Evolutionary conservation across 1,140 invertebrate genomes (phyloP).

Genomic region (Cherax quadricarinatus): DNA sequence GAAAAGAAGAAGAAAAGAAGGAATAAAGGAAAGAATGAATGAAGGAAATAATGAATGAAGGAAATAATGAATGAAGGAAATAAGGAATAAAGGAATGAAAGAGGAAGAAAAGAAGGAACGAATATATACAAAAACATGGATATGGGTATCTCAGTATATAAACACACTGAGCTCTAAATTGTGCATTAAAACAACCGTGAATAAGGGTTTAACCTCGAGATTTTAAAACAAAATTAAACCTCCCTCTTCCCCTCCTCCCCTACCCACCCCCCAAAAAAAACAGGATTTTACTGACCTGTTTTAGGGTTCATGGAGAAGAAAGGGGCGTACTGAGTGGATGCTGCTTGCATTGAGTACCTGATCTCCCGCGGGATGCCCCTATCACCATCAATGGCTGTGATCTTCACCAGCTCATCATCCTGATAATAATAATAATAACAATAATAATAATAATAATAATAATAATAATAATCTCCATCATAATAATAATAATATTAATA

Average conservation of each 20-base stretch:
- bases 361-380: constrained; percentile 5
- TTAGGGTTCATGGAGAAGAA: constrained; percentile 34
- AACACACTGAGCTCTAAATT: too few relatives aligned
- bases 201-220: too few relatives aligned
- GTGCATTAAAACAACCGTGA: too few relatives aligned
- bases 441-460: neutral
- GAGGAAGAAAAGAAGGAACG: neutral
- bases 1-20: neutral
- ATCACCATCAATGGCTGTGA: constrained; percentile 31
- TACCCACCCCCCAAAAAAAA: neutral
- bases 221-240: too few relatives aligned
- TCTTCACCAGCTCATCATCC: constrained; percentile 44
- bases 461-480: too few relatives aligned
- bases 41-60: too few relatives aligned
- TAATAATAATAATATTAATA: too few relatives aligned
- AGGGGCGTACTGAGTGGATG: constrained; percentile 35
- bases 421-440: neutral
- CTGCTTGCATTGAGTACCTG: constrained; percentile 18
- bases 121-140: neutral
- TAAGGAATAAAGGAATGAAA: neutral
- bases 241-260: too few relatives aligned
- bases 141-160: too few relatives aligned
- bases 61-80: neutral
- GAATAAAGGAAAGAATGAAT: neutral
- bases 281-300: constrained; percentile 15